These are phyloP conservation scores for Dipodomys merriami DNA, from an alignment of 2,113 vertebrate genomes.

Conservation along the genomic window DNA sequence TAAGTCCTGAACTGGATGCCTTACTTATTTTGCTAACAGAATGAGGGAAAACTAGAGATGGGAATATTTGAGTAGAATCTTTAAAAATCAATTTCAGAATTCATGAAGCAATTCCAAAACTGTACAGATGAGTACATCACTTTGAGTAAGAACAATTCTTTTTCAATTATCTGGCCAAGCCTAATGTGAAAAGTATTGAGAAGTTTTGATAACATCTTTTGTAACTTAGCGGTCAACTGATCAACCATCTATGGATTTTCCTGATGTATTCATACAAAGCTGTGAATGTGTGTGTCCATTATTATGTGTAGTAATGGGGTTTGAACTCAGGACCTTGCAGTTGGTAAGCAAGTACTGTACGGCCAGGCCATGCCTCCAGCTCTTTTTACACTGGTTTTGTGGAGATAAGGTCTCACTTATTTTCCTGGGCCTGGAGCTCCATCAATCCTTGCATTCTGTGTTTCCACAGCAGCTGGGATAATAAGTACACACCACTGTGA, in stretches of 20 bases:
- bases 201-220: neutral
- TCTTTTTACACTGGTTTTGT: no score
- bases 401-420: no score
- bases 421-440: no score
- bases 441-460: no score
- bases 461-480: no score
- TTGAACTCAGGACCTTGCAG: no score
- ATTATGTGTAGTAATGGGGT: no score
- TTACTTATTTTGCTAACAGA: neutral
- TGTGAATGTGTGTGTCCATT: no score
- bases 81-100: conserved; percentile 9
- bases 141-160: conserved; percentile 3
- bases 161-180: conserved; percentile 4
- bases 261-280: neutral
- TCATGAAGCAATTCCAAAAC: neutral
- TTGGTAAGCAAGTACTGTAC: no score
- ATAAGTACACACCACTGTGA: no score
- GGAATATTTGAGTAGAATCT: conserved; percentile 20
- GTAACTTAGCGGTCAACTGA: neutral
- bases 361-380: no score
- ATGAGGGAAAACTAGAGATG: conserved; percentile 6
- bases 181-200: neutral
- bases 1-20: neutral
- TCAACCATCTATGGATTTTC: neutral
- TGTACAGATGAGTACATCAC: neutral